Percentiles rank a stretch among this genome's conserved stretches.
phyloP scores from a whole-genome alignment of 1,140 invertebrate species.

The Tigriopus japonicus region DNA sequence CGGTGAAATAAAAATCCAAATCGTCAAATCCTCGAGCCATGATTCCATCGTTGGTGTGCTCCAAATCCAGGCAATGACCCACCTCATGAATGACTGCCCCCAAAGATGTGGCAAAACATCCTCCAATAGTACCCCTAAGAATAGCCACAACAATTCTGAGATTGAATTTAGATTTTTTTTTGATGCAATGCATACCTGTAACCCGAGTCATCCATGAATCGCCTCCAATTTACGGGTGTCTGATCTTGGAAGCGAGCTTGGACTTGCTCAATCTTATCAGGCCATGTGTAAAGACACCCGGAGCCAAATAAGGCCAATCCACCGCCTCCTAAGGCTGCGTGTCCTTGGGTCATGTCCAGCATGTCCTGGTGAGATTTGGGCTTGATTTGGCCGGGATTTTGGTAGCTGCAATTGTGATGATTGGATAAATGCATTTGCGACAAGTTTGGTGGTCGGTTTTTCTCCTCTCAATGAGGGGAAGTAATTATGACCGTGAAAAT shows the following conservation, averaged over 20 bases:
- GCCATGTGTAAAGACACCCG: slow-evolving; percentile 77
- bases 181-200: slow-evolving; percentile 34
- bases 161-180: slow-evolving; percentile 2
- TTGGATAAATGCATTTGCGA: background rate
- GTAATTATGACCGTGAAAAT: background rate
- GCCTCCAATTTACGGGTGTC: slow-evolving; percentile 40
- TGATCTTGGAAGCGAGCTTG: slow-evolving; percentile 35
- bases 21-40: slow-evolving; percentile 89
- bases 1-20: slow-evolving; percentile 45
- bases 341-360: slow-evolving; percentile 49
- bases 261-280: slow-evolving; percentile 47
- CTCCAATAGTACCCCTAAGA: slow-evolving; percentile 57
- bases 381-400: background rate
- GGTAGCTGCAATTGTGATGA: background rate
- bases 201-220: slow-evolving; percentile 70
- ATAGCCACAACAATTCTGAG: slow-evolving; percentile 21
- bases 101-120: slow-evolving; percentile 72
- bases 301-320: slow-evolving; percentile 76
- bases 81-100: slow-evolving; percentile 86
- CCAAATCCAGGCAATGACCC: slow-evolving; percentile 82
- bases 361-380: slow-evolving; percentile 21
- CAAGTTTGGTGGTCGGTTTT: background rate
- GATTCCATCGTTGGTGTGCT: slow-evolving; percentile 69
- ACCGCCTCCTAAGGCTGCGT: slow-evolving; percentile 70
- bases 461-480: background rate